Evolutionary conservation across 2,113 vertebrate species (phyloP).

Genomic region (Psittacus erithacus): DNA sequence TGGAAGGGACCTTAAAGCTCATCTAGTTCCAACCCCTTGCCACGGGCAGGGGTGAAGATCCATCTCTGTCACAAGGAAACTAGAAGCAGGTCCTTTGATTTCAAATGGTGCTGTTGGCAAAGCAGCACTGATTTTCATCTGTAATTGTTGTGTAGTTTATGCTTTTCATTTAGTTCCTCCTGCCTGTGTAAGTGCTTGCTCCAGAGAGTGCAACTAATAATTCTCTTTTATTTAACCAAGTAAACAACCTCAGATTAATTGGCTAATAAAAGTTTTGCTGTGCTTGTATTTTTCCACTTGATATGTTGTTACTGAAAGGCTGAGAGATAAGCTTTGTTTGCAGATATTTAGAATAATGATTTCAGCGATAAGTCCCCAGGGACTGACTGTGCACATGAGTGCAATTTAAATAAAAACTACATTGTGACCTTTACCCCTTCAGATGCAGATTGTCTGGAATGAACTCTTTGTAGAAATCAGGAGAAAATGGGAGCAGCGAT

Average conservation of each 20-base stretch:
- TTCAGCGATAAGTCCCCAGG: background rate
- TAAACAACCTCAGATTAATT: conserved; percentile 29
- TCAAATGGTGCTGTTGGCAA: background rate
- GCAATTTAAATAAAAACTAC: background rate
- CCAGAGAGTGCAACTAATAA: background rate
- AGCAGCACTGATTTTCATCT: background rate
- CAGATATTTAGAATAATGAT: background rate
- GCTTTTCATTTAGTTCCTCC: background rate
- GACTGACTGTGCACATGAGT: background rate
- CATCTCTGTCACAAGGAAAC: background rate
- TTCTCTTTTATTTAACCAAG: background rate
- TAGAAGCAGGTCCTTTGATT: background rate
- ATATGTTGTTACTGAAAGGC: background rate
- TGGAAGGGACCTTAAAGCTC: background rate
- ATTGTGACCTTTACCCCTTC: background rate
- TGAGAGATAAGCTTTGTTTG: conserved; percentile 38
- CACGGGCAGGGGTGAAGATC: background rate
- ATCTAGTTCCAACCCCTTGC: background rate
- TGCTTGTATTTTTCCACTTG: background rate
- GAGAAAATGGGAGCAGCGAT: background rate
- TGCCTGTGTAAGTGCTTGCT: background rate
- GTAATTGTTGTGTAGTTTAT: background rate
- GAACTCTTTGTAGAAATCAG: background rate
- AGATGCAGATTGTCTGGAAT: background rate
- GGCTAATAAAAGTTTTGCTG: conserved; percentile 36